phyloP scores from a whole-genome alignment of 2,113 vertebrate genomes.

The Tursiops truncatus region DNA sequence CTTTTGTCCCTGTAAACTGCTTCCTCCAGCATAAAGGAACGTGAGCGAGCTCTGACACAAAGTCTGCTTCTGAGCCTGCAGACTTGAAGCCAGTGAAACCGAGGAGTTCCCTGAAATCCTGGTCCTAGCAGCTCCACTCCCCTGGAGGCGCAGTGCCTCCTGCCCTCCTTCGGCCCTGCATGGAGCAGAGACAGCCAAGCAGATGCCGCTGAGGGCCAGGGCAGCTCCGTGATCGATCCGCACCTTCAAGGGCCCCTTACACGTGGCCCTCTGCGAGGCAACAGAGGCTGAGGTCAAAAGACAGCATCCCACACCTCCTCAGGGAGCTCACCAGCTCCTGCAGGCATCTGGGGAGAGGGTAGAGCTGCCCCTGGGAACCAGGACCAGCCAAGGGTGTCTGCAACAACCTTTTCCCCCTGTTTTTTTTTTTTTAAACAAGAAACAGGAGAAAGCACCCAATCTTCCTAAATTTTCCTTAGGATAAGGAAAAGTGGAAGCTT shows the following conservation, averaged over 20 bases:
- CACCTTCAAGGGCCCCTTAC: not conserved
- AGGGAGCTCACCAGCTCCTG: too few species aligned
- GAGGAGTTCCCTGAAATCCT: not conserved
- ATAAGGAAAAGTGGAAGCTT: not conserved
- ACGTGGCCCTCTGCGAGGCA: not conserved
- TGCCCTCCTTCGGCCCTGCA: rapidly evolving
- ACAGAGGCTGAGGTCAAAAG: not conserved
- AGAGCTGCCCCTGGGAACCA: not conserved
- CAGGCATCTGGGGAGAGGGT: not conserved
- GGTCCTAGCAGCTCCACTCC: not conserved
- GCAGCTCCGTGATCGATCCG: rapidly evolving
- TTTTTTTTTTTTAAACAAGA: not conserved
- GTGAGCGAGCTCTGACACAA: not conserved
- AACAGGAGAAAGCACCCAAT: not conserved
- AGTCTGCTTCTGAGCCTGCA: not conserved
- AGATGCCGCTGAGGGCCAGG: rapidly evolving
- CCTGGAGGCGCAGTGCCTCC: not conserved
- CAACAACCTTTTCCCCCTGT: not conserved
- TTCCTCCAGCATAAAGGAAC: not conserved
- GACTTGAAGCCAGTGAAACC: not conserved
- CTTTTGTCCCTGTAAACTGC: not conserved
- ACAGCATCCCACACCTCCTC: rapidly evolving
- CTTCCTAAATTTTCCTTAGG: not conserved
- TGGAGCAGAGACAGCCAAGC: not conserved
- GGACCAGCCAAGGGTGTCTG: not conserved